phyloP scores from a whole-genome alignment of 2,888 invertebrate genomes.

The Euzetes globulus region DNA sequence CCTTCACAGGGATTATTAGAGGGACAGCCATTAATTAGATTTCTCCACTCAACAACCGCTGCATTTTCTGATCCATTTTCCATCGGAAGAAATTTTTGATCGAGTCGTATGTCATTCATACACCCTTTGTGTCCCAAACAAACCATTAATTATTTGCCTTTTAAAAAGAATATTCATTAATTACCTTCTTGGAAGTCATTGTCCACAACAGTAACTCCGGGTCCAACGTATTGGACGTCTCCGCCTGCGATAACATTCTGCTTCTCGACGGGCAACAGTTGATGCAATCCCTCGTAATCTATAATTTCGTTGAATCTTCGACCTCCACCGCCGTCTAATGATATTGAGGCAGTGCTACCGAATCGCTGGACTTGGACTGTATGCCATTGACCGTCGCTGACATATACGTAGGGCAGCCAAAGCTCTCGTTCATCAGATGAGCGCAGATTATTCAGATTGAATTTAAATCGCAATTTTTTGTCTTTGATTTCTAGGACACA shows the following conservation, averaged over 20 bases:
- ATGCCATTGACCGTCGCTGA: slow-evolving; percentile 96
- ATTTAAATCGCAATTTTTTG: slow-evolving; percentile 78
- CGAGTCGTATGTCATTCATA: slow-evolving; percentile 73
- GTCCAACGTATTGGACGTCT: slow-evolving; percentile 89
- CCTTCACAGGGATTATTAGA: slow-evolving; percentile 91
- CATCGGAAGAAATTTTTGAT: slow-evolving; percentile 87
- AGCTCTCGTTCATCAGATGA: slow-evolving; percentile 77
- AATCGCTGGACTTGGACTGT: slow-evolving; percentile 81
- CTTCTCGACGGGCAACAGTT: slow-evolving; percentile 83
- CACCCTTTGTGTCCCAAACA: slow-evolving; percentile 56
- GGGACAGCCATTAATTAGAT: slow-evolving; percentile 82
- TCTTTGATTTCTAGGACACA: slow-evolving; percentile 74
- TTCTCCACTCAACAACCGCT: slow-evolving; percentile 85
- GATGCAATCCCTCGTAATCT: slow-evolving; percentile 71
- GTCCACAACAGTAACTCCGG: slow-evolving; percentile 85
- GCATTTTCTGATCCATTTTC: slow-evolving; percentile 95
- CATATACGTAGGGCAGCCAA: slow-evolving; percentile 78
- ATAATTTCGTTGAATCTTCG: slow-evolving; percentile 86
- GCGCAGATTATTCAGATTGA: slow-evolving; percentile 80
- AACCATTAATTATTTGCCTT: not conserved
- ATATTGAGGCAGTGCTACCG: slow-evolving; percentile 83
- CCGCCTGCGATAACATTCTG: slow-evolving; percentile 93
- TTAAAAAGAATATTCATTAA: not conserved
- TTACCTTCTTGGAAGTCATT: slow-evolving; percentile 86
- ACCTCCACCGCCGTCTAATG: slow-evolving; percentile 91